Evolutionary conservation across 2,113 vertebrate genomes (phyloP).

Genomic region (Antechinus flavipes): DNA sequence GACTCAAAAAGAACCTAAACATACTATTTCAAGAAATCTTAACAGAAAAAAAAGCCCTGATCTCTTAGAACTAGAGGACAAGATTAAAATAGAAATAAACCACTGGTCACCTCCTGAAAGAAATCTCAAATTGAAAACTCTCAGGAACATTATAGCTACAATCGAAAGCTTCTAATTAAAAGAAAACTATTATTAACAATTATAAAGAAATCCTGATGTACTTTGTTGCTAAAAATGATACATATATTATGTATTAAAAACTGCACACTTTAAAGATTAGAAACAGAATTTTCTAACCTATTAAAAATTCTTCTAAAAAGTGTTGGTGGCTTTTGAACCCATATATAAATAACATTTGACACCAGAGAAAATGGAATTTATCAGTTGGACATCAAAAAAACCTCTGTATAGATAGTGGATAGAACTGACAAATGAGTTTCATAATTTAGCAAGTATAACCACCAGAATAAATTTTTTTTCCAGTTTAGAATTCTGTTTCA

Average conservation of each 20-base stretch:
- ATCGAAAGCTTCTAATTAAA: not conserved
- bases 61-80: not conserved
- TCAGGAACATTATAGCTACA: not conserved
- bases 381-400: not conserved
- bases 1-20: not conserved
- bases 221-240: not conserved
- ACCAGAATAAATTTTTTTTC: not conserved
- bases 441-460: not conserved
- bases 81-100: not conserved
- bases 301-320: too few species aligned
- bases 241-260: not conserved
- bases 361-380: not conserved
- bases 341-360: not conserved
- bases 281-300: not conserved
- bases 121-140: not conserved
- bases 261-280: not conserved
- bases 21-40: not conserved
- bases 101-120: not conserved
- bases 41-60: not conserved
- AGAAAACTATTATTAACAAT: not conserved
- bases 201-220: not conserved
- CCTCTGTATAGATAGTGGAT: not conserved
- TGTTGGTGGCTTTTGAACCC: not conserved
- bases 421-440: not conserved
- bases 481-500: slow-evolving; percentile 49